phyloP scores from a whole-genome alignment of 2,888 invertebrate species.

The Malacosoma neustria region DNA sequence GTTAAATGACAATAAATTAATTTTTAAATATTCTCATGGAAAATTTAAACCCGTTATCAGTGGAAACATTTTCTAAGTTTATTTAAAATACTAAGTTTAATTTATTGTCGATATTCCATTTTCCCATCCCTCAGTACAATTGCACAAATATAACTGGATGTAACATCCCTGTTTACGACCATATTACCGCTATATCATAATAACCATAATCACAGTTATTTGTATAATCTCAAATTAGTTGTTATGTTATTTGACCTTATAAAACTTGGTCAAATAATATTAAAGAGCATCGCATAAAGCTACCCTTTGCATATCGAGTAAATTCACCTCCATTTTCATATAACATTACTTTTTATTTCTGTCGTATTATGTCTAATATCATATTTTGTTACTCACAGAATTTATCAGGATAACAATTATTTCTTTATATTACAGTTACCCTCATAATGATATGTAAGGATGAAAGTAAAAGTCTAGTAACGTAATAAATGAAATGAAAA shows the following conservation, averaged over 20 bases:
- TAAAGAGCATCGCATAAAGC: conserved; percentile 17
- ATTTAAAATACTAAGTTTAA: no score
- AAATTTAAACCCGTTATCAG: no score
- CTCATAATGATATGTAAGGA: no score
- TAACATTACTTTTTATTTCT: neutral
- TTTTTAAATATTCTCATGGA: no score
- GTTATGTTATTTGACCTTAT: conserved; percentile 18
- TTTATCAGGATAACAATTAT: neutral
- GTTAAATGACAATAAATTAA: no score
- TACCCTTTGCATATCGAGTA: conserved; percentile 6
- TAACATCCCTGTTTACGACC: conserved; percentile 12
- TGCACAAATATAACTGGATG: no score
- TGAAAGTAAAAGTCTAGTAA: no score
- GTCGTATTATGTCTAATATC: neutral
- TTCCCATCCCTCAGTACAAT: no score
- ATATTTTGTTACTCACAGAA: neutral
- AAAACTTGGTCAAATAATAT: conserved; percentile 25
- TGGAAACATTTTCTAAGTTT: no score
- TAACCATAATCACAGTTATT: conserved; percentile 11
- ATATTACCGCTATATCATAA: neutral
- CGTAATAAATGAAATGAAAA: no score
- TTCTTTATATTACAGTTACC: no score
- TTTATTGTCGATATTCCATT: no score
- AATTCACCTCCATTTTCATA: conserved; percentile 7
- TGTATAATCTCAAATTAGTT: conserved; percentile 15